Percentiles rank a stretch among this genome's conserved stretches.
Evolutionary conservation across 1,140 invertebrate species (phyloP).

Genomic region (Lerema accius): DNA sequence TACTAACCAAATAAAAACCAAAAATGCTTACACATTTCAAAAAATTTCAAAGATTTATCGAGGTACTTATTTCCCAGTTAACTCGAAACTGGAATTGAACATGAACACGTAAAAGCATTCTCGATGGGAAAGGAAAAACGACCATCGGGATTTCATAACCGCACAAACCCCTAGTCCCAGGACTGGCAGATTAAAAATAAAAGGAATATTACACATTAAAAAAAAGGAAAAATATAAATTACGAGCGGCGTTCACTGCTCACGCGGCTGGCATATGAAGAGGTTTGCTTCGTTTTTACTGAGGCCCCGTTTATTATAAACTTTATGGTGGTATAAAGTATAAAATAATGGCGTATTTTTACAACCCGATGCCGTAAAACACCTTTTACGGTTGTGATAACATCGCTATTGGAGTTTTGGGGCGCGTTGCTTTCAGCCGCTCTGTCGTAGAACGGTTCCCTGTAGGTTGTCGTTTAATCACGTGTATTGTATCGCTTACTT

Average conservation of each 20-base stretch:
- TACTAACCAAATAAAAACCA: neutral
- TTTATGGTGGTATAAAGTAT: slow-evolving; percentile 75
- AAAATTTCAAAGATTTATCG: slow-evolving; percentile 25
- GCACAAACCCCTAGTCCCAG: slow-evolving; percentile 6
- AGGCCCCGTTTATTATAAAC: slow-evolving; percentile 73
- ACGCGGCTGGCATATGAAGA: slow-evolving; percentile 52
- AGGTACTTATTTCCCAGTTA: slow-evolving; percentile 6
- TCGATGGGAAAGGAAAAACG: slow-evolving; percentile 17
- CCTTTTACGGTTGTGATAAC: slow-evolving; percentile 75
- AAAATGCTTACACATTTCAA: neutral
- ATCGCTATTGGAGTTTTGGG: slow-evolving; percentile 47
- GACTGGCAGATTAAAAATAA: slow-evolving; percentile 29
- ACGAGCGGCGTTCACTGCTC: slow-evolving; percentile 11
- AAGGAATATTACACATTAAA: slow-evolving; percentile 28
- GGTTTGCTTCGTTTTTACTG: slow-evolving; percentile 65
- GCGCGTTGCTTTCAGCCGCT: slow-evolving; percentile 31
- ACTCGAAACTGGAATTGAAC: neutral
- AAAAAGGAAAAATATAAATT: slow-evolving; percentile 30
- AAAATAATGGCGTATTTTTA: slow-evolving; percentile 78
- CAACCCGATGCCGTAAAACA: slow-evolving; percentile 74
- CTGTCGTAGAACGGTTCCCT: no score
- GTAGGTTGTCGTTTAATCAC: slow-evolving; percentile 25
- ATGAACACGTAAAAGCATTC: slow-evolving; percentile 11
- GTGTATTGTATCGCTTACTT: slow-evolving; percentile 13
- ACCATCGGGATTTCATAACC: slow-evolving; percentile 20